Conservation (phyloP, 2,113 vertebrate species). For the Leptosomus discolor region DNA sequence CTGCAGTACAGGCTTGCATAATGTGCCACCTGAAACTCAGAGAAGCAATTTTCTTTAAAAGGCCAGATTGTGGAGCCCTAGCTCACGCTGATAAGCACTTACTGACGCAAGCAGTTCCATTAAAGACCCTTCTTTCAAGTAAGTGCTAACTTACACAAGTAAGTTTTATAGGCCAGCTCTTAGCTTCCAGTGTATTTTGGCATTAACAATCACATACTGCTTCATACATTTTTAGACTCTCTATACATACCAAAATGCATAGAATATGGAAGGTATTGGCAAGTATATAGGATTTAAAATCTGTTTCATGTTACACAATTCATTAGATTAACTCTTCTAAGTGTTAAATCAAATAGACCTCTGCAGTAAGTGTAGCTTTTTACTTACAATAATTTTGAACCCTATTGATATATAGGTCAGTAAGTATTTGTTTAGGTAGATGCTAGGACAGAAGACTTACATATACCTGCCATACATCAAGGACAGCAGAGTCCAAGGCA, state of each 20-base stretch:
- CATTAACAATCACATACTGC: not conserved
- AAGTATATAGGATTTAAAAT: not conserved
- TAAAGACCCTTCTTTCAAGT: constrained; percentile 7
- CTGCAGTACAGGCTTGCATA: constrained; percentile 26
- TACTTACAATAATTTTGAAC: not conserved
- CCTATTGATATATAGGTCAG: not conserved
- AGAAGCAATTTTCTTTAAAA: constrained; percentile 41
- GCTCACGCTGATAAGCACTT: not conserved
- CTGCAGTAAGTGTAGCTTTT: not conserved
- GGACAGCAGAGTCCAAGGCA: not conserved
- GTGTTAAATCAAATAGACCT: not conserved
- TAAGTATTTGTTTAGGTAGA: not conserved
- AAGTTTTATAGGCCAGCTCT: constrained; percentile 8
- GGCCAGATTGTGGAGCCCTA: not conserved
- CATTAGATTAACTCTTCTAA: not conserved
- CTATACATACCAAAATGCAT: not conserved
- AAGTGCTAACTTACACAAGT: not conserved
- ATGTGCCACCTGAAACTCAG: constrained; percentile 43
- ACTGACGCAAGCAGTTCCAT: not conserved
- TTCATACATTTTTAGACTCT: not conserved
- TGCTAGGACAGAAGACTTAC: not conserved
- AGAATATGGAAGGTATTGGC: not conserved
- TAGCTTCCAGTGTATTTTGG: not conserved
- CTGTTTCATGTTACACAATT: not conserved
- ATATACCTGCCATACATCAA: not conserved